Conservation (phyloP, 2,113 vertebrate genomes). For the Neodon shergylaensis region DNA sequence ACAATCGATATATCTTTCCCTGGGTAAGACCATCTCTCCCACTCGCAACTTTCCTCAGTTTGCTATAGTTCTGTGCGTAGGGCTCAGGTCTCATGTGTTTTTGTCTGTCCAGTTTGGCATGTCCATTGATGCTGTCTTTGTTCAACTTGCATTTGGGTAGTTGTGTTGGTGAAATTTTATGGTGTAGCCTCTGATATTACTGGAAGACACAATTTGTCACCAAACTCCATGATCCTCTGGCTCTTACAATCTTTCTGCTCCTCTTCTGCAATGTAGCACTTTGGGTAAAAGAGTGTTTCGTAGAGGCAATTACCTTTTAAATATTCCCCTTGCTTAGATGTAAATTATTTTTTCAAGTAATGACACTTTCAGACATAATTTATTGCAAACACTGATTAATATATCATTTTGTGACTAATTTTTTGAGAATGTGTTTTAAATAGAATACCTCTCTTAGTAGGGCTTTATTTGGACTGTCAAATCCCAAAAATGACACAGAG, state of each 20-base stretch:
- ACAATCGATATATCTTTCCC: background rate
- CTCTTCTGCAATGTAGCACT: background rate
- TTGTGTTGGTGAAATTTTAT: background rate
- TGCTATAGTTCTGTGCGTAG: background rate
- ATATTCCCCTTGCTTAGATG: constrained; percentile 58
- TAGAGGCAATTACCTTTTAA: background rate
- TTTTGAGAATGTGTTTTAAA: background rate
- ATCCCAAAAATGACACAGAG: too few relatives aligned
- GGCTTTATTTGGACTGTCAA: too few relatives aligned
- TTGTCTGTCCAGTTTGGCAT: background rate
- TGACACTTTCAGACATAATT: constrained; percentile 68
- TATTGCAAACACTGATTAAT: constrained; percentile 61
- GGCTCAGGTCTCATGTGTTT: background rate
- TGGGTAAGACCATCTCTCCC: background rate
- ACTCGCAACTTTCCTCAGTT: background rate
- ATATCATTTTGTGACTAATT: constrained; percentile 45
- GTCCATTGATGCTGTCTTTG: background rate
- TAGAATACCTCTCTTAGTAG: too few relatives aligned
- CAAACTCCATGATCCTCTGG: background rate
- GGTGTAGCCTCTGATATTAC: background rate
- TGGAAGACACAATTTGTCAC: background rate
- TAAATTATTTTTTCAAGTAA: constrained; percentile 60
- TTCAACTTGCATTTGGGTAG: background rate
- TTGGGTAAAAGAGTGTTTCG: background rate
- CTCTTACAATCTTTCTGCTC: background rate